These are phyloP conservation scores for Heliconius erato DNA, from an alignment of 2,888 invertebrate species.

Conservation along the genomic window DNA sequence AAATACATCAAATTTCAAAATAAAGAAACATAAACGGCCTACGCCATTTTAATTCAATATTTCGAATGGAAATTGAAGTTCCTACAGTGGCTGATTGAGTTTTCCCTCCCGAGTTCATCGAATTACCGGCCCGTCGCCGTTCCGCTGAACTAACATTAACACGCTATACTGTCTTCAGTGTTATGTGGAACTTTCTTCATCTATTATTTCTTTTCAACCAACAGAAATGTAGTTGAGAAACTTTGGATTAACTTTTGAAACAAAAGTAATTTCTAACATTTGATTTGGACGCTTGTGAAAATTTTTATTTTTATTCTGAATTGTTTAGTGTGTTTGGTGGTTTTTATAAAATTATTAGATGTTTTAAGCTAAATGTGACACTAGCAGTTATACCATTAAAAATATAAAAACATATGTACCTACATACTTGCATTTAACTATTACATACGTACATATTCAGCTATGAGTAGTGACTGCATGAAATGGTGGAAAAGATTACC, in stretches of 20 bases:
- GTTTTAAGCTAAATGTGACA: neutral
- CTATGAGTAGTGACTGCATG: no score
- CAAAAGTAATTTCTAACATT: constrained; percentile 10
- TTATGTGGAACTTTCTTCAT: neutral
- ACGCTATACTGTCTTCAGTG: constrained; percentile 8
- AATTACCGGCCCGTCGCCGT: constrained; percentile 22
- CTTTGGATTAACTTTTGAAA: constrained; percentile 17
- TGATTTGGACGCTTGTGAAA: neutral
- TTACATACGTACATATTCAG: no score
- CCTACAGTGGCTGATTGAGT: constrained; percentile 24
- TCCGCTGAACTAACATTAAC: constrained; percentile 23
- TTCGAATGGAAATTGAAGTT: constrained; percentile 22
- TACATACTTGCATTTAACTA: neutral
- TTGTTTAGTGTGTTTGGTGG: neutral
- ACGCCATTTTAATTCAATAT: constrained; percentile 26
- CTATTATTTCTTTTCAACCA: neutral
- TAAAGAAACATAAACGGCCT: neutral
- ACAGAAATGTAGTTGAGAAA: neutral
- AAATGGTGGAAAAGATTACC: no score
- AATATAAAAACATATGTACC: neutral
- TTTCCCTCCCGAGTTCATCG: constrained; percentile 22
- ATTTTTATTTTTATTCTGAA: neutral
- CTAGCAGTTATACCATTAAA: neutral
- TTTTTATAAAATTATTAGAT: neutral
- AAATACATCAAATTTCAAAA: neutral